Percentiles rank a stretch among this genome's conserved stretches.
Evolutionary conservation across 1,140 invertebrate genomes (phyloP).

Genomic region (Pseudachorutes palmiensis): DNA sequence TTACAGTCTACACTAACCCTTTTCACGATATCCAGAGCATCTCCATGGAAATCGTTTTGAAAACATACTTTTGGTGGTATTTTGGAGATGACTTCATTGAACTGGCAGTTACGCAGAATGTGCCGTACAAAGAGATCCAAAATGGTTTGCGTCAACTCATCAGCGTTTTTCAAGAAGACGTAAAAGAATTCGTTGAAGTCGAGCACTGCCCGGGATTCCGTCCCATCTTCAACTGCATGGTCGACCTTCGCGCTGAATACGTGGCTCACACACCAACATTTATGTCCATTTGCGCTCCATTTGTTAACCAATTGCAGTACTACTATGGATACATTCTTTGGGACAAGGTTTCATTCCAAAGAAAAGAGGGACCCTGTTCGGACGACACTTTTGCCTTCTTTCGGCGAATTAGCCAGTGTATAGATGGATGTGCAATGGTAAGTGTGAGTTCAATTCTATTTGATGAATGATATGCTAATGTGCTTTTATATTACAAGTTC

Average conservation of each 20-base stretch:
- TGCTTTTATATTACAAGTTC: too few species aligned
- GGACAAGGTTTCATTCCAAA: neutral
- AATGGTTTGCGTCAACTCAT: neutral
- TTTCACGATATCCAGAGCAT: neutral
- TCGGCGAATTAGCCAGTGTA: neutral
- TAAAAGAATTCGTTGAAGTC: neutral
- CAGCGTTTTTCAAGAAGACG: neutral
- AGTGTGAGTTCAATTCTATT: too few species aligned
- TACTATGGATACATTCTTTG: neutral
- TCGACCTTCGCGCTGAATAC: too few species aligned
- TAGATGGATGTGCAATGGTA: constrained; percentile 5
- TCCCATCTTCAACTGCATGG: neutral
- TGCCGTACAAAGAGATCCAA: neutral
- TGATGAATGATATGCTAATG: too few species aligned
- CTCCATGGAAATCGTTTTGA: neutral
- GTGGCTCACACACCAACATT: neutral
- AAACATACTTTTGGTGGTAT: constrained; percentile 8
- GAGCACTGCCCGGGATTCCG: neutral
- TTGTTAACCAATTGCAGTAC: neutral
- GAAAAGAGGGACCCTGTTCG: neutral
- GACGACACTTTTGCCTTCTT: neutral
- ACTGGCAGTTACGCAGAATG: neutral
- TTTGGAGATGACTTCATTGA: neutral
- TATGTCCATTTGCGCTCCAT: neutral
- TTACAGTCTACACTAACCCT: constrained; percentile 4